These are phyloP conservation scores for Phyto melanocephala DNA, from an alignment of 2,888 invertebrate species.

Conservation along the genomic window DNA sequence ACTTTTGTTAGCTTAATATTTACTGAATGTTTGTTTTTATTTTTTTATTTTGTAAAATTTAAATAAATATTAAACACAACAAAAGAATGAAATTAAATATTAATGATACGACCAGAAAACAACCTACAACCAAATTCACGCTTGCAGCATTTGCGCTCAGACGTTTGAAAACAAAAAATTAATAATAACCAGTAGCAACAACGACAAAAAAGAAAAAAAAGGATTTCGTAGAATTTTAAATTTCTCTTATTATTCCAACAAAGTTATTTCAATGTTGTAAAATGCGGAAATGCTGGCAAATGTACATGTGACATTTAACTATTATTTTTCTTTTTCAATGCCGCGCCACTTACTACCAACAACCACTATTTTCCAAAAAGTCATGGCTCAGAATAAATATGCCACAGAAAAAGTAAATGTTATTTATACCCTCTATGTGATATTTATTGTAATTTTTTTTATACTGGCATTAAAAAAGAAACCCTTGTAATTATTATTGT, in stretches of 20 bases:
- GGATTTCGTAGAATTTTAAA: neutral
- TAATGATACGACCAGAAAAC: neutral
- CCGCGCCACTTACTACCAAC: neutral
- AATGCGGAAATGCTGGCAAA: conserved; percentile 51
- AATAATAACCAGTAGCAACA: neutral
- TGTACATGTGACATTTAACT: conserved; percentile 50
- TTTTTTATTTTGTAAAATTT: neutral
- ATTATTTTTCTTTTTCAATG: conserved; percentile 39
- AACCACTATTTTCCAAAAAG: neutral
- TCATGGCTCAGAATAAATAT: neutral
- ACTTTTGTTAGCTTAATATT: conserved; percentile 17
- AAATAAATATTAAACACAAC: neutral
- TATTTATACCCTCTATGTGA: no score
- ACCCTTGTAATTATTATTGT: neutral
- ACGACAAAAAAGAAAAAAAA: no score
- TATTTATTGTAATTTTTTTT: conserved; percentile 7
- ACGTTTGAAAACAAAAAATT: no score
- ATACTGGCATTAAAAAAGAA: conserved; percentile 5
- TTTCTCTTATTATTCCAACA: neutral
- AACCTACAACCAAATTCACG: no score
- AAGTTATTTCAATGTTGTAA: neutral
- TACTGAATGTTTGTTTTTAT: neutral
- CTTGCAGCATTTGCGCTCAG: no score
- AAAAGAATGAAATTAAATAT: neutral
- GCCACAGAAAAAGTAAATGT: no score